Evolutionary conservation across 2,888 invertebrate species (phyloP).

Genomic region (Amphipoea lucens): DNA sequence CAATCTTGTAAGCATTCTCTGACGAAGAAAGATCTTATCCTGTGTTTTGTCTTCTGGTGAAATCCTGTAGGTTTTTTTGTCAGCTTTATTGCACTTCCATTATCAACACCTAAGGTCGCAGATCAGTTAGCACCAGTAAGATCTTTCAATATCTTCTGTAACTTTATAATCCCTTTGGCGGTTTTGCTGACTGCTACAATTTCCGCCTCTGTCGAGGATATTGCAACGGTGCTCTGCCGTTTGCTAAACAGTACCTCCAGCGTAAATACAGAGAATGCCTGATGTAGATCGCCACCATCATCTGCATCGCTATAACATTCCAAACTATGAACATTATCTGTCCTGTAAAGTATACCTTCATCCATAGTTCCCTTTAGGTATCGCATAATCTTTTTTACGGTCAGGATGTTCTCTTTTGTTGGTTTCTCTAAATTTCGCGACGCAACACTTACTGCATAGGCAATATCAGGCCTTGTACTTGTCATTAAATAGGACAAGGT

Average conservation of each 20-base stretch:
- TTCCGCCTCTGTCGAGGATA: neutral
- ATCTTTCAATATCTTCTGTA: neutral
- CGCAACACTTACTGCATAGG: neutral
- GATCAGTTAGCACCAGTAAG: neutral
- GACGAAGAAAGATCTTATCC: neutral
- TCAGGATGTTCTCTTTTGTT: neutral
- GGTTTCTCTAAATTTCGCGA: neutral
- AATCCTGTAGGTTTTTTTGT: neutral
- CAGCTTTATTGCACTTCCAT: neutral
- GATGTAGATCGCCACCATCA: neutral
- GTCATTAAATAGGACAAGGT: neutral
- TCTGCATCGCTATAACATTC: neutral
- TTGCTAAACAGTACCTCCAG: conserved; percentile 1
- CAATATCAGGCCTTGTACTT: neutral
- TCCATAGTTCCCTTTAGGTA: neutral
- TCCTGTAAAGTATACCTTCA: neutral
- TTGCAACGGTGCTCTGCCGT: neutral
- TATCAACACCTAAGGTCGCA: neutral
- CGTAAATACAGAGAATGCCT: neutral
- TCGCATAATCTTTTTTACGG: neutral
- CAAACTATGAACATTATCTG: neutral
- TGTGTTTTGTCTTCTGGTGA: neutral
- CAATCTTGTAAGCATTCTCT: neutral
- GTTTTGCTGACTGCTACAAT: neutral
- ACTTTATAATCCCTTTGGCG: neutral